Conservation (phyloP, 2,113 vertebrate genomes). For the Acrocephalus arundinaceus region DNA sequence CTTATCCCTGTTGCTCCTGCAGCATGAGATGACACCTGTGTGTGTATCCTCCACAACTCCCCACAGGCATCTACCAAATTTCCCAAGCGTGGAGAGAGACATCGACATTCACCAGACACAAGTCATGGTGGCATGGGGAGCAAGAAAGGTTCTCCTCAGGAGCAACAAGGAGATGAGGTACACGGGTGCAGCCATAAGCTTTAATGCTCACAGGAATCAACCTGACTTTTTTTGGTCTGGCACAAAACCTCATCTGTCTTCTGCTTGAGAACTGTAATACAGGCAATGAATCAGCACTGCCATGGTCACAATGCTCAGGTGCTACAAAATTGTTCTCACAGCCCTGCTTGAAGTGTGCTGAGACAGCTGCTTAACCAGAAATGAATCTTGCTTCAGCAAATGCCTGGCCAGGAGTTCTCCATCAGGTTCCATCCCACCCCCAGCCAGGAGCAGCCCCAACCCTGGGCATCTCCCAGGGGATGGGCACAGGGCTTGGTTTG, state of each 20-base stretch:
- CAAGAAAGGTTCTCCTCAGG: neutral
- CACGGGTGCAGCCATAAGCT: neutral
- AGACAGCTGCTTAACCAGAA: neutral
- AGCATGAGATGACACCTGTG: neutral
- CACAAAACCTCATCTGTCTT: neutral
- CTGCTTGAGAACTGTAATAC: neutral
- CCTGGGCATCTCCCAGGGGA: neutral
- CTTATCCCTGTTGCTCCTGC: neutral
- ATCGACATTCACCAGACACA: neutral
- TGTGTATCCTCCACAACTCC: neutral
- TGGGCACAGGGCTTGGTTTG: neutral
- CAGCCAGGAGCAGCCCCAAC: neutral
- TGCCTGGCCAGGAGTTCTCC: neutral
- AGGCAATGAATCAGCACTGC: neutral
- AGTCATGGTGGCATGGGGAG: neutral
- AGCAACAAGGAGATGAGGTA: neutral
- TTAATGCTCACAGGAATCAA: neutral
- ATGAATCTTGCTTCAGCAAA: neutral
- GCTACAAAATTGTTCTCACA: neutral
- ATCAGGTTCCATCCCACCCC: rapidly evolving
- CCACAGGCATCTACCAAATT: neutral
- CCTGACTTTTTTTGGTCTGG: rapidly evolving
- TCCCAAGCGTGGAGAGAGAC: neutral
- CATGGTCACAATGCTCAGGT: neutral
- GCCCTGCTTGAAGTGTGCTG: neutral